Evolutionary conservation across 2,797 vertebrate genomes (phyloP), one percentile per base, ranked within the genome.

Genomic region (Picus viridis): DNA sequence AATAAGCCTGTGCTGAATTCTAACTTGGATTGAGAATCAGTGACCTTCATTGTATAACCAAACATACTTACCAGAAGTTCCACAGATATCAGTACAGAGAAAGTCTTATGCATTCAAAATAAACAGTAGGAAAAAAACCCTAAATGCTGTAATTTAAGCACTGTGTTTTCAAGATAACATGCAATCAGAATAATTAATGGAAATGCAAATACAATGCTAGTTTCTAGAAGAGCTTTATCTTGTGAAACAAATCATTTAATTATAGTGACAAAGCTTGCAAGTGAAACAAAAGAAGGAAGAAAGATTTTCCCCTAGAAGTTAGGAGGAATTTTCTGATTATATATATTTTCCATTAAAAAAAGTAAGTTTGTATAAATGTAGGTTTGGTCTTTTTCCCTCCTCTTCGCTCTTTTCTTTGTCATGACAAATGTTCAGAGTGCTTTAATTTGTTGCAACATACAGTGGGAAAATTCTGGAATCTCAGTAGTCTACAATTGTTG

Each of bases 221-320:
- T 90, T 97, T 94, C 93, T 93, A 82, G 70, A 94, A 95, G 59
- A 59, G 26, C 65, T 95, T 97, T 96, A 81, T 94, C 91, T 96
- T 91, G 54, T 45, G 14, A 96, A 96, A 94, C 71, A 95, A 96
- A 77, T 89, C 5, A 76, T 83, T 92, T 94, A 94, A 96, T 96
- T 93, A 89, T n/a, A 85, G n/a, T 78, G 59, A 61, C 36, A 92
- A 90, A 72, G 22, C 29, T 94, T 96, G 81, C 58, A 86, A 71
- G 58, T 73, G 45, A 91, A 94, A 88, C 19, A 92, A 85, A 84
- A 58, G 57, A 72, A 34, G 9, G 20, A 90, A 68, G 71, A 77
- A 72, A 12, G 18, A 51, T 57, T 69, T 69, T 54, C 59, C 87
- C 71, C 41, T 87, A n/a, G 59, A 86, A 75, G 16, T 49, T 16